Conservation (phyloP, 2,113 vertebrate species). For the Cyprinus carpio region DNA sequence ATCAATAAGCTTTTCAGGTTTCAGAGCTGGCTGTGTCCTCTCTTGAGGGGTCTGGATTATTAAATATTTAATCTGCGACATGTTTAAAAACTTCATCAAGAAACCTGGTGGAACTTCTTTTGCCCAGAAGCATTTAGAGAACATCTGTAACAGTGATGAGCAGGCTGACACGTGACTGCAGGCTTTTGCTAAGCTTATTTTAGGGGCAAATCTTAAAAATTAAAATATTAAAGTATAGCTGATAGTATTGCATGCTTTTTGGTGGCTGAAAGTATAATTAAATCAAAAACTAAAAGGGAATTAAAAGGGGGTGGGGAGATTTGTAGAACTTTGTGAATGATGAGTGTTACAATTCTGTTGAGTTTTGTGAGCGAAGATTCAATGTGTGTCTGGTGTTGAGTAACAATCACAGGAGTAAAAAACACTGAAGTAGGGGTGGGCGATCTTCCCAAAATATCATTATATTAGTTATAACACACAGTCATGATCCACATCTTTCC, state of each 20-base stretch:
- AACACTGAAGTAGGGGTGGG: neutral
- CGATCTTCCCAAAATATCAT: no score
- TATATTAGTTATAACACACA: no score
- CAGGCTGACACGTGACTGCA: neutral
- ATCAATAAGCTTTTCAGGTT: slow-evolving; percentile 4
- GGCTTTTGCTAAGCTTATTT: neutral
- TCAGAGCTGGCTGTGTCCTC: neutral
- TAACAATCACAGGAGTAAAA: no score
- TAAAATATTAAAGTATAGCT: neutral
- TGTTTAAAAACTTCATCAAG: neutral
- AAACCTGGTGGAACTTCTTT: slow-evolving; percentile 8
- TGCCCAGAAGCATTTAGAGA: slow-evolving; percentile 20
- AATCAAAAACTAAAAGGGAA: neutral
- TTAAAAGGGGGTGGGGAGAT: neutral
- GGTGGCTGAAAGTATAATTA: neutral
- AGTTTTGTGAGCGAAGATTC: neutral
- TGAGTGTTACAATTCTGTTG: neutral
- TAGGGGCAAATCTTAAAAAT: neutral
- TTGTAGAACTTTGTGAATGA: neutral
- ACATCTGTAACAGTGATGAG: neutral
- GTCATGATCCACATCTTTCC: no score
- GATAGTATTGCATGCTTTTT: neutral
- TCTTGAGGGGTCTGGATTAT: neutral
- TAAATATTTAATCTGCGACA: slow-evolving; percentile 1
- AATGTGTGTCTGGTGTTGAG: neutral